phyloP scores from a whole-genome alignment of 2,888 invertebrate genomes.

The Patella ulyssiponensis region DNA sequence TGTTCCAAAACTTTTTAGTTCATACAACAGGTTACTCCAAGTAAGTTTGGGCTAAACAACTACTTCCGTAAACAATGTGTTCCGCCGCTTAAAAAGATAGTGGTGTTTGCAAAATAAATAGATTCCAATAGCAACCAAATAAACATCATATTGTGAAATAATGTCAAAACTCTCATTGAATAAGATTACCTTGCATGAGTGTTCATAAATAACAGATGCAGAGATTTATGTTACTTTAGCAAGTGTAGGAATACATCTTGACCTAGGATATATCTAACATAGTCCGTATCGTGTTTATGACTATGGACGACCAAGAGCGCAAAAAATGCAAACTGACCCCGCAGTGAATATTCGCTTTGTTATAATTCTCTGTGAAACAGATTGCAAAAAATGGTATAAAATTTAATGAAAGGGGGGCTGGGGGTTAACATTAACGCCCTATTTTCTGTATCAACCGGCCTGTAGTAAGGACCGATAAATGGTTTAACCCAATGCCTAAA shows the following conservation, averaged over 20 bases:
- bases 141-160: background rate
- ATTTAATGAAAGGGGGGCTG: no score
- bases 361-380: no score
- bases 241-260: background rate
- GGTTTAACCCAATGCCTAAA: no score
- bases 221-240: background rate
- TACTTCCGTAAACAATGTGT: slow-evolving; percentile 37
- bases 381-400: no score
- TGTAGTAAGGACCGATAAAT: no score
- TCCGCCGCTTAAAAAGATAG: slow-evolving; percentile 23
- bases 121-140: background rate
- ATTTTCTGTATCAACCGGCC: no score
- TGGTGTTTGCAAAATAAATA: background rate
- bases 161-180: slow-evolving; percentile 21
- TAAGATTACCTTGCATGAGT: background rate
- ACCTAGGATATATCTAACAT: no score
- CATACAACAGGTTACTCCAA: background rate
- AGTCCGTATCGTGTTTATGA: no score
- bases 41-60: slow-evolving; percentile 24
- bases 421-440: no score
- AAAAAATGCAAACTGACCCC: no score
- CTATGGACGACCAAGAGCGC: no score
- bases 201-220: slow-evolving; percentile 28
- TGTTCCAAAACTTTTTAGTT: background rate
- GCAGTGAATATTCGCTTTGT: no score